These are phyloP conservation scores for Biston stratarius DNA, from an alignment of 2,888 invertebrate species.

Conservation along the genomic window DNA sequence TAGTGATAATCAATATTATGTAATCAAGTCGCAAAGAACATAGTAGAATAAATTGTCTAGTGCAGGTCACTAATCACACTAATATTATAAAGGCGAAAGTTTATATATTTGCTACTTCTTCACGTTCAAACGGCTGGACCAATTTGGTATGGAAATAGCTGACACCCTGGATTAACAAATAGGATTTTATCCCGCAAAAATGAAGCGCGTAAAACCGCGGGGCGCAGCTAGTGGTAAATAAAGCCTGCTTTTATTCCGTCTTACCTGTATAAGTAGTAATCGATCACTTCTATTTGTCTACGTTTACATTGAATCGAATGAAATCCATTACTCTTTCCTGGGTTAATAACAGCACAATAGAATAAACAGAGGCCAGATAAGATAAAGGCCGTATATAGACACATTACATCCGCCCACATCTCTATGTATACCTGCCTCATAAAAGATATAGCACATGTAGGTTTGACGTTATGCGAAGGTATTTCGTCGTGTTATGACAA, in stretches of 20 bases:
- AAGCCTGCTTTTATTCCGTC: neutral
- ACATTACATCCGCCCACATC: constrained; percentile 21
- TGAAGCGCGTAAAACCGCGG: too few species aligned
- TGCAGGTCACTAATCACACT: too few species aligned
- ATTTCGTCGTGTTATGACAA: constrained; percentile 28
- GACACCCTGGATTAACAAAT: too few species aligned
- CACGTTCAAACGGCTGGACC: too few species aligned
- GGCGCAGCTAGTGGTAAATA: neutral
- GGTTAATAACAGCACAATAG: constrained; percentile 35
- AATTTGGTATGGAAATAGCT: too few species aligned
- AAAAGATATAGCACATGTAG: constrained; percentile 24
- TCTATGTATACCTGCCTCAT: constrained; percentile 9
- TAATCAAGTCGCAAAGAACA: too few species aligned
- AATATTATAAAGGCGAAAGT: too few species aligned
- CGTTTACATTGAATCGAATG: constrained; percentile 8
- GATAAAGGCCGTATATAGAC: constrained; percentile 18
- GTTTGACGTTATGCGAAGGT: constrained; percentile 21
- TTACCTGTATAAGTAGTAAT: neutral
- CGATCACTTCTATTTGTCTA: constrained; percentile 2
- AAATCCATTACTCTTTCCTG: constrained; percentile 27
- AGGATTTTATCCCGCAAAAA: too few species aligned
- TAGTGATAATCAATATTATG: too few species aligned
- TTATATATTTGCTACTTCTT: too few species aligned
- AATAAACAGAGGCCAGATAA: constrained; percentile 28
- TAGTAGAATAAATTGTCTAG: too few species aligned